Base-by-base conservation (phyloP, 2,113 vertebrate species). In the Ameiurus melas region DNA sequence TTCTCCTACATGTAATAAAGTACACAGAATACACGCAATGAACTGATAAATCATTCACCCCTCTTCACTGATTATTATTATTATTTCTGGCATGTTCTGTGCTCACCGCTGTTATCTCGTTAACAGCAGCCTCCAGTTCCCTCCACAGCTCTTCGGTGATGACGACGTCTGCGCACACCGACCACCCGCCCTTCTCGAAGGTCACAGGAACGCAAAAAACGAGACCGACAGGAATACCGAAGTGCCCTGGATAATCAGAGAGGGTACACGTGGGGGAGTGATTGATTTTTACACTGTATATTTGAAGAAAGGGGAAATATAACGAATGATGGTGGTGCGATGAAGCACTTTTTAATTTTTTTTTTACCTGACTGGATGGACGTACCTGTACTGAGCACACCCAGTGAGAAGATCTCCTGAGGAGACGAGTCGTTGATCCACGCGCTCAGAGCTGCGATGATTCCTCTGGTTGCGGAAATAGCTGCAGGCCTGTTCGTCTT, bases 161-260 rank as follows among this genome's bases (percentile, higher is more conserved):
- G 53, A 93, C 90, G 85, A 94, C 87, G 64, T 96, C 92, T 12
- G 90, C 92, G 71, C 94, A 14, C 68, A 93, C 93, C 10, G 92
- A 90, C 97, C 97, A 99, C 17, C 73, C 90, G 16, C 97, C 96
- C 20, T 95, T 93, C 47, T 91, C 92, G 91, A 97, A 97, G 33
- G 90, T 95, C 55, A 97, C 97, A 16, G 98, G 98, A 92, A 98
- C 93, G 51, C 97, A 98, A 87, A 97, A 95, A 57, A 97, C 92
- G 36, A 97, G 91, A n/a, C 93, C 97, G n/a, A 93, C 91, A 33
- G 97, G 97, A 92, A 98, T 19, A 1, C 89, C 91, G 91, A 95
- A 97, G 8, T 96, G 91, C 0, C 96, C 98, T 99, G 84, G 25
- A 43, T 73, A 6, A 73, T 39, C 36, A 39, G 70, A 73, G 20